Conservation (phyloP, 2,888 invertebrate genomes). For the Mythimna ferrago region DNA sequence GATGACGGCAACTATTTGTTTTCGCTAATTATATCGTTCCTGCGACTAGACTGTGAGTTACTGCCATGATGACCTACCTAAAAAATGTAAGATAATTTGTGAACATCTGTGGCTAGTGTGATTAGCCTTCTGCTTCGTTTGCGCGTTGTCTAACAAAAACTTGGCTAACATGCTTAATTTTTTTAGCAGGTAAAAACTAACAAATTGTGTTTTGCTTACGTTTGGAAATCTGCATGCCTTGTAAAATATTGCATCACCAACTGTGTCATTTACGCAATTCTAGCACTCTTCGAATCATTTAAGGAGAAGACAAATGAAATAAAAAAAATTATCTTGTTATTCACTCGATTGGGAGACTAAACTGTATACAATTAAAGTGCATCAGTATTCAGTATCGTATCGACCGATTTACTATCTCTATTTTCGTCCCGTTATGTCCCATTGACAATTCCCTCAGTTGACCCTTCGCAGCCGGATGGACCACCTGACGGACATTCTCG, state of each 20-base stretch:
- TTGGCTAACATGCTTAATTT: constrained; percentile 3
- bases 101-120: constrained; percentile 31
- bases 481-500: constrained; percentile 37
- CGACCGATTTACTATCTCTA: constrained; percentile 1
- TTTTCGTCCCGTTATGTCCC: constrained; percentile 1
- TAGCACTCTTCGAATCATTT: not conserved
- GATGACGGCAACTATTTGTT: constrained; percentile 64
- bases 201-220: not conserved
- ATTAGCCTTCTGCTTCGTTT: constrained; percentile 17
- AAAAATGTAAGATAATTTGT: constrained; percentile 76
- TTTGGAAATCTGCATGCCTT: not conserved
- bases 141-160: constrained; percentile 12
- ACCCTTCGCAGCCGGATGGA: constrained; percentile 26
- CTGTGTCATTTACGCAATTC: not conserved
- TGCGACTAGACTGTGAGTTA: constrained; percentile 48
- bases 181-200: constrained; percentile 4
- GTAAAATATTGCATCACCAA: not conserved
- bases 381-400: constrained; percentile 6
- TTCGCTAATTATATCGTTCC: constrained; percentile 57
- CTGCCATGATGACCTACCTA: constrained; percentile 77
- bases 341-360: constrained; percentile 3
- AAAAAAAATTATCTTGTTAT: constrained; percentile 12
- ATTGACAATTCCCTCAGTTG: constrained; percentile 23
- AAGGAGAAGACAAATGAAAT: not conserved
- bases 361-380: constrained; percentile 12